These are phyloP conservation scores for Hippocampus comes DNA, from an alignment of 2,113 vertebrate species.

Conservation along the genomic window DNA sequence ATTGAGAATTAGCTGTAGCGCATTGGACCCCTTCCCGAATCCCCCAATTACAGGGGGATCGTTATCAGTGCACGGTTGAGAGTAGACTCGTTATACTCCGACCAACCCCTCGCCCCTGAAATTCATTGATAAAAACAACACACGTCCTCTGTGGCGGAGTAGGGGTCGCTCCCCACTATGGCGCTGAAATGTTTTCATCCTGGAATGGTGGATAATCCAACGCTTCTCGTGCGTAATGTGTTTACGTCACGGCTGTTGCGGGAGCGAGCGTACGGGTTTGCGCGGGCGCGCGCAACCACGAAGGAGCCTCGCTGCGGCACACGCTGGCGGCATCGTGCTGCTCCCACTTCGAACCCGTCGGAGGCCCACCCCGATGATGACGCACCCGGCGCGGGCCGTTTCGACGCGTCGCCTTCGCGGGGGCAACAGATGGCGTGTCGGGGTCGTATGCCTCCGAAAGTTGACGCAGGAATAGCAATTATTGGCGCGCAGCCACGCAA, in stretches of 20 bases:
- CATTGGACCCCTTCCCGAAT: neutral
- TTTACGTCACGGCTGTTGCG: conserved; percentile 50
- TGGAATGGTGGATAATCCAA: conserved; percentile 24
- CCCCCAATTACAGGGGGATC: neutral
- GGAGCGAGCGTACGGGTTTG: conserved; percentile 12
- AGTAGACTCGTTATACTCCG: neutral
- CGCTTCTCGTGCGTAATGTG: conserved; percentile 48
- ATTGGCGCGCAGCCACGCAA: conserved; percentile 10
- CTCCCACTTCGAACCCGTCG: conserved; percentile 66
- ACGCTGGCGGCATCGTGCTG: conserved; percentile 55
- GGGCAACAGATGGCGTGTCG: conserved; percentile 18
- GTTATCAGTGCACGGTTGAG: conserved; percentile 11
- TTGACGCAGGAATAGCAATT: conserved; percentile 33
- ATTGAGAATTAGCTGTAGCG: neutral
- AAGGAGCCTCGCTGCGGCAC: conserved; percentile 51
- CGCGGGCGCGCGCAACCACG: conserved; percentile 35
- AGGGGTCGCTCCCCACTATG: neutral
- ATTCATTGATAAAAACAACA: conserved; percentile 30
- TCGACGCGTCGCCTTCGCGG: neutral
- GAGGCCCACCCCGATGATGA: conserved; percentile 66
- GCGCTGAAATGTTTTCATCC: conserved; percentile 25
- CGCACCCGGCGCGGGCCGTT: conserved; percentile 13
- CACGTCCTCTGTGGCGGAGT: neutral
- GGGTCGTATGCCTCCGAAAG: conserved; percentile 8
- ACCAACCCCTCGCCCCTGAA: neutral